Conservation (phyloP, 2,113 vertebrate species). For the Hippocampus guttulatus region DNA sequence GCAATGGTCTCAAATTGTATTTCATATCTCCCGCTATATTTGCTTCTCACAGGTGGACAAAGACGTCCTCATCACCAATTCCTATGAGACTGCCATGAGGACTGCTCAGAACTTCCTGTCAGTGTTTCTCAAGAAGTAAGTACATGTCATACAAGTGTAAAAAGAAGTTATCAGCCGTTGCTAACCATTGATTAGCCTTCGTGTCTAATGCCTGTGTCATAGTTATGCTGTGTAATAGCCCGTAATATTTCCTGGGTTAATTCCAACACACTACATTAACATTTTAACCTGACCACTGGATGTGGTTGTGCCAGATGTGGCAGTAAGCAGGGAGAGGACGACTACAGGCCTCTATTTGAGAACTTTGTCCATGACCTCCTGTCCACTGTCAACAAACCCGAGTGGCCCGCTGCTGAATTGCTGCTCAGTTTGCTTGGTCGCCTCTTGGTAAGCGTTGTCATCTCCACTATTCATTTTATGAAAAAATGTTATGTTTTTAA, state of each 20-base stretch:
- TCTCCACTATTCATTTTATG: not conserved
- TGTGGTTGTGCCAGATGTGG: conserved; percentile 79
- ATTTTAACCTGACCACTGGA: not conserved
- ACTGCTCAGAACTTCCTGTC: conserved; percentile 98
- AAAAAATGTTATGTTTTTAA: no score
- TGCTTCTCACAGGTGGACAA: conserved; percentile 82
- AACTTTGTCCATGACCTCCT: conserved; percentile 98
- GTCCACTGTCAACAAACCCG: conserved; percentile 94
- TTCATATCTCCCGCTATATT: not conserved
- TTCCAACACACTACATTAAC: not conserved
- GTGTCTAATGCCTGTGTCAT: no score
- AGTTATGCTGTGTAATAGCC: no score
- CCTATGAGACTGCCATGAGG: conserved; percentile 97
- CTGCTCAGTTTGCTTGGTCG: conserved; percentile 93
- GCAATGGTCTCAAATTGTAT: not conserved
- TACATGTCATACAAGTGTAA: not conserved
- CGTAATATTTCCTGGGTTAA: not conserved
- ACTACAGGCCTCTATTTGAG: conserved; percentile 96
- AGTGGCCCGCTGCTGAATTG: conserved; percentile 96
- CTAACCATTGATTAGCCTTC: no score
- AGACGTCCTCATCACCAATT: conserved; percentile 92
- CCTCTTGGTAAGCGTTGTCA: conserved; percentile 79
- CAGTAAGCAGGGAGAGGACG: conserved; percentile 97
- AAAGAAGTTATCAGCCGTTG: not conserved
- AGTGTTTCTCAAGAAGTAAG: conserved; percentile 98